phyloP scores from a whole-genome alignment of 2,888 invertebrate genomes.

The Mycalesis mineus region DNA sequence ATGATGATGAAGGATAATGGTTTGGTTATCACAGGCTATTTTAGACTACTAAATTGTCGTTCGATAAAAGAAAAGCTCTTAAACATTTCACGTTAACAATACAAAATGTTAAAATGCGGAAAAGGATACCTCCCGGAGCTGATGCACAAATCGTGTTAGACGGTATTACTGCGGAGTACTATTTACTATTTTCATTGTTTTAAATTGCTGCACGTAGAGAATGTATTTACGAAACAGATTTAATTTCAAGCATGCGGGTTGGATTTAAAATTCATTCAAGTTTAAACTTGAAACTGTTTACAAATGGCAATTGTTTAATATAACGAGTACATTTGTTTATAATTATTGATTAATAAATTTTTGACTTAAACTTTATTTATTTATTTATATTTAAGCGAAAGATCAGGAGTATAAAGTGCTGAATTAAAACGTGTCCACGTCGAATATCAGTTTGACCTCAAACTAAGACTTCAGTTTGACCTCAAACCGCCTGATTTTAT shows the following conservation, averaged over 20 bases:
- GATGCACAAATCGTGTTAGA: constrained; percentile 30
- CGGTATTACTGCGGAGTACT: constrained; percentile 15
- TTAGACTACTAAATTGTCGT: not conserved
- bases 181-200: constrained; percentile 21
- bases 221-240: constrained; percentile 2
- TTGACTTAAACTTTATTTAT: too few species aligned
- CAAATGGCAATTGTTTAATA: too few species aligned
- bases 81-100: not conserved
- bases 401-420: too few species aligned
- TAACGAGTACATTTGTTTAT: too few species aligned
- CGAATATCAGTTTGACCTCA: too few species aligned
- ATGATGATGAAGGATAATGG: too few species aligned
- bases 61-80: not conserved
- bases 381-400: too few species aligned
- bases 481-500: too few species aligned
- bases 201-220: constrained; percentile 12
- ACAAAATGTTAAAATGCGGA: not conserved
- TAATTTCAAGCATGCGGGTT: constrained; percentile 2
- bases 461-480: too few species aligned
- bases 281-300: not conserved
- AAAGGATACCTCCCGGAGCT: constrained; percentile 12
- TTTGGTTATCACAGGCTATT: not conserved
- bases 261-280: not conserved
- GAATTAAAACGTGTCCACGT: too few species aligned
- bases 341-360: too few species aligned